These are phyloP conservation scores for Philypnodon macrostomus DNA, from an alignment of 2,797 vertebrate species.

Conservation along the genomic window DNA sequence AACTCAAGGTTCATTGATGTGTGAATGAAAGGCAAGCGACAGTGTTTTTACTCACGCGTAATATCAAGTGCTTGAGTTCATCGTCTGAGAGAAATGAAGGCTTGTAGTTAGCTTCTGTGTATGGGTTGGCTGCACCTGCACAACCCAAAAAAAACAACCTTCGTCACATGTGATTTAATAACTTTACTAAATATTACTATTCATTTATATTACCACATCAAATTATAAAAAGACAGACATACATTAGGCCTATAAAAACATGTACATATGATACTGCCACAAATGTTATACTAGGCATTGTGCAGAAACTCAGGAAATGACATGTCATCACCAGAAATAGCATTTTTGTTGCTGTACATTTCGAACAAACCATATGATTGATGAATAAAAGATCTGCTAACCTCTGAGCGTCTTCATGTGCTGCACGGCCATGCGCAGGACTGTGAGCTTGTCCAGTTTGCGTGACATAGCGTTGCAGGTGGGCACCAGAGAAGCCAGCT, in stretches of 20 bases:
- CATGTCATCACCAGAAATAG: too few relatives aligned
- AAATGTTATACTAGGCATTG: too few relatives aligned
- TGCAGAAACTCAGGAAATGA: too few relatives aligned
- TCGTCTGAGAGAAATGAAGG: conserved; percentile 97
- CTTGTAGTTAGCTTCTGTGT: conserved; percentile 99
- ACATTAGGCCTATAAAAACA: too few relatives aligned
- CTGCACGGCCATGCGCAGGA: conserved; percentile 97
- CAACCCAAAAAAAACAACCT: background rate
- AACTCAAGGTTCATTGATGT: too few relatives aligned
- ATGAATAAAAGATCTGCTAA: conserved; percentile 70
- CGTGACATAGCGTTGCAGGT: conserved; percentile 98
- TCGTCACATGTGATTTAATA: background rate
- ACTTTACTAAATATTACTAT: background rate
- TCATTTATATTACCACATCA: too few relatives aligned
- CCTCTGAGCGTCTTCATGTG: conserved; percentile 98
- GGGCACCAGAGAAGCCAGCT: conserved; percentile 93
- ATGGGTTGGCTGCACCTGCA: conserved; percentile 92
- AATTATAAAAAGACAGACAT: too few relatives aligned
- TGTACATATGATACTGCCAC: too few relatives aligned
- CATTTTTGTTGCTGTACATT: too few relatives aligned
- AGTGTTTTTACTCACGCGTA: conserved; percentile 87
- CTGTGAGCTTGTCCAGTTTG: conserved; percentile 95
- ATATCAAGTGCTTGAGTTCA: conserved; percentile 96
- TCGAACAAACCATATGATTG: too few relatives aligned
- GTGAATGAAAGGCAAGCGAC: too few relatives aligned